A percentile compares a stretch with the other conserved stretches of the same genome.
These are phyloP conservation scores for Drosophila carrolli DNA, from an alignment of 1,140 invertebrate species.

Conservation along the genomic window DNA sequence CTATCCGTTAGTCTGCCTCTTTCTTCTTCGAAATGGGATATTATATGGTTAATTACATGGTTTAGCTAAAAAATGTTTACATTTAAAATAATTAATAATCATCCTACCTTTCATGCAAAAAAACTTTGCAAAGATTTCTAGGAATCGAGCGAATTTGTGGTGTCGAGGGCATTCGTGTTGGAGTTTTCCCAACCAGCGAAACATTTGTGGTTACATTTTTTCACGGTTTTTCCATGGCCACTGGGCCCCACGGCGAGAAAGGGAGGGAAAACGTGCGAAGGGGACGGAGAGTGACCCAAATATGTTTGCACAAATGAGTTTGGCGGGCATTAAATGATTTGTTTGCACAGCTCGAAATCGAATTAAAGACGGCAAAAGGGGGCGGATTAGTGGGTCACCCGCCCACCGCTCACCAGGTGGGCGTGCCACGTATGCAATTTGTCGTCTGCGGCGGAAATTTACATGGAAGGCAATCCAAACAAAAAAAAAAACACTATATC, in stretches of 20 bases:
- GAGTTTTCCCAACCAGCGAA: not conserved
- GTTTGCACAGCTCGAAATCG: slow-evolving; percentile 68
- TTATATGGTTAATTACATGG: too few relatives aligned
- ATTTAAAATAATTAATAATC: too few relatives aligned
- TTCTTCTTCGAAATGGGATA: too few relatives aligned
- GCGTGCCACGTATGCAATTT: slow-evolving; percentile 71
- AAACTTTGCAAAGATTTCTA: too few relatives aligned
- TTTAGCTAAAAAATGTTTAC: too few relatives aligned
- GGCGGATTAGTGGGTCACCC: not conserved
- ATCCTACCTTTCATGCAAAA: too few relatives aligned
- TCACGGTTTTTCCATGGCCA: slow-evolving; percentile 21
- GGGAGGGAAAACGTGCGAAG: not conserved
- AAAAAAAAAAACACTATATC: not conserved
- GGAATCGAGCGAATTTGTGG: not conserved
- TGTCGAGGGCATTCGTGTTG: not conserved
- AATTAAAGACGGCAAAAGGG: slow-evolving; percentile 51
- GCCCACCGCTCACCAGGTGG: slow-evolving; percentile 32
- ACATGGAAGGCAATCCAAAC: slow-evolving; percentile 50
- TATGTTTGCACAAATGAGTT: slow-evolving; percentile 72
- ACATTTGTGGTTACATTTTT: slow-evolving; percentile 40
- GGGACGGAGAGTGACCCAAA: slow-evolving; percentile 58
- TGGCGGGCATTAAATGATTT: slow-evolving; percentile 74
- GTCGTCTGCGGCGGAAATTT: slow-evolving; percentile 80
- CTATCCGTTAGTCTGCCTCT: too few relatives aligned
- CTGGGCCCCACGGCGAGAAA: not conserved